These are phyloP conservation scores for Pseudochaenichthys georgianus DNA, from an alignment of 2,797 vertebrate species.

Conservation along the genomic window DNA sequence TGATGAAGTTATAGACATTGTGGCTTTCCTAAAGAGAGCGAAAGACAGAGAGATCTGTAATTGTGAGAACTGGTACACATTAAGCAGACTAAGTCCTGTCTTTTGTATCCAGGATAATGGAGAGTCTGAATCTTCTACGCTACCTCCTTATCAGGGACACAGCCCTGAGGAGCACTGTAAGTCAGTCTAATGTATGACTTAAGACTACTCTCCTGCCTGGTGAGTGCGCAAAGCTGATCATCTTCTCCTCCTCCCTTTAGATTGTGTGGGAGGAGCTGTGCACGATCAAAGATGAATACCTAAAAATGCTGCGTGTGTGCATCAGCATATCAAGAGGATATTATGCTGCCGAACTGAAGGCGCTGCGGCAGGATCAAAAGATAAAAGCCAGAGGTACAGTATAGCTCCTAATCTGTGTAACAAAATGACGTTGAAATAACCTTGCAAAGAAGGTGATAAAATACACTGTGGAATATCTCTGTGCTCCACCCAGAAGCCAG, in stretches of 20 bases:
- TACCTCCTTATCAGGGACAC: constrained; percentile 91
- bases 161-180: constrained; percentile 85
- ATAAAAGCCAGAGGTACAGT: constrained; percentile 76
- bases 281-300: constrained; percentile 87
- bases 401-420: constrained; percentile 26
- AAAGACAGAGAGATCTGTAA: constrained; percentile 1
- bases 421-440: not conserved
- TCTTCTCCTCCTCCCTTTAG: constrained; percentile 50
- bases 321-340: constrained; percentile 92
- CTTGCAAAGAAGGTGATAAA: not conserved
- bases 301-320: constrained; percentile 89
- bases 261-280: constrained; percentile 87
- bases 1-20: not conserved
- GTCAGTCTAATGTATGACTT: constrained; percentile 52
- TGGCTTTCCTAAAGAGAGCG: not conserved
- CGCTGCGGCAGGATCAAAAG: constrained; percentile 85
- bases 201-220: not conserved
- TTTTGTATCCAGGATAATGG: constrained; percentile 90
- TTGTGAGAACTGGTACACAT: not conserved
- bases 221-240: constrained; percentile 11
- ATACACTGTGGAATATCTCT: not conserved
- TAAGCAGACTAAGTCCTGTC: constrained; percentile 1
- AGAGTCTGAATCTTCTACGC: constrained; percentile 92
- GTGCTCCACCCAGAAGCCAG: constrained; percentile 63
- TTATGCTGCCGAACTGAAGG: constrained; percentile 91